phyloP scores from a whole-genome alignment of 2,888 invertebrate genomes.

The Agrochola litura region DNA sequence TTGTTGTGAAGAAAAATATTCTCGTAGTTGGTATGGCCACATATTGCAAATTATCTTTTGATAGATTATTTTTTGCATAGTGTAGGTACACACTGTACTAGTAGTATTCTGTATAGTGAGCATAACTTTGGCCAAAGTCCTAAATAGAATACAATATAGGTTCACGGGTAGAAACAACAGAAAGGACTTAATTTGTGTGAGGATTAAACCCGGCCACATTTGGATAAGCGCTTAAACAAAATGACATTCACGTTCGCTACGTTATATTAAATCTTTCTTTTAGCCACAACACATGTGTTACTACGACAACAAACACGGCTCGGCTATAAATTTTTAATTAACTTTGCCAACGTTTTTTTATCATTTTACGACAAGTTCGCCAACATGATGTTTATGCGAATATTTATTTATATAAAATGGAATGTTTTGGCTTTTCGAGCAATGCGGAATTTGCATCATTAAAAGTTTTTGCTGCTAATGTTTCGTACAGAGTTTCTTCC shows the following conservation, averaged over 20 bases:
- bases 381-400: conserved; percentile 45
- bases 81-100: not conserved
- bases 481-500: conserved; percentile 17
- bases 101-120: not conserved
- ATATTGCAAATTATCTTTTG: conserved; percentile 43
- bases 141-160: conserved; percentile 11
- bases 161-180: not conserved
- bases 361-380: conserved; percentile 53
- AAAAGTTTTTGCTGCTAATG: conserved; percentile 1
- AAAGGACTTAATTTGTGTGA: conserved; percentile 5
- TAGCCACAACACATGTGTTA: conserved; percentile 52
- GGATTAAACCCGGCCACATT: conserved; percentile 41
- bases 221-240: conserved; percentile 32
- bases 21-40: conserved; percentile 15
- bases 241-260: conserved; percentile 36
- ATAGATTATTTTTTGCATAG: conserved; percentile 13
- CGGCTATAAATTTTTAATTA: conserved; percentile 61
- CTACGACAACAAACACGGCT: conserved; percentile 55
- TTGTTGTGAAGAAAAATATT: conserved; percentile 24
- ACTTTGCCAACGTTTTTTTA: conserved; percentile 50
- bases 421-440: conserved; percentile 23
- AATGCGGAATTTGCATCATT: conserved; percentile 30
- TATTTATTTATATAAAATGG: conserved; percentile 49
- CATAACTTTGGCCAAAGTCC: not conserved
- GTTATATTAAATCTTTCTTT: conserved; percentile 53